Evolutionary conservation across 2,113 vertebrate genomes (phyloP), one percentile per base, ranked within the genome.

Genomic region (Menura novaehollandiae): DNA sequence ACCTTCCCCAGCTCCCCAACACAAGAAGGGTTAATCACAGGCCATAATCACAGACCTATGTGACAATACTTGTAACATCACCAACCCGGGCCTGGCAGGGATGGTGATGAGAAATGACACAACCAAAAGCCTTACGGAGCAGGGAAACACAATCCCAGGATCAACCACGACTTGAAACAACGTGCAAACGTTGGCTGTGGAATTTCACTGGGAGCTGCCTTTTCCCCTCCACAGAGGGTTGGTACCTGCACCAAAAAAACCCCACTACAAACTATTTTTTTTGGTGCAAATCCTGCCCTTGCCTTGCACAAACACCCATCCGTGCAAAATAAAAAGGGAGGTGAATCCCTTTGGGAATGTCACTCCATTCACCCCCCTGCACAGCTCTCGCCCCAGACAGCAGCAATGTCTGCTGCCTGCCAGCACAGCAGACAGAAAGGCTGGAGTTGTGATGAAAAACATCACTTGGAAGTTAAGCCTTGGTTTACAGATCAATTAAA

Each of bases 1-100:
- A 59, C 39, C 81, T 91, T 24, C 80, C 69, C n/a, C 77, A 89
- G 94, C 80, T 74, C 88, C 87, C 83, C 92, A 74, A 23, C 30
- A 21, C 17, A 49, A 37, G 95, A 27, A 86, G 88, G 80, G 94
- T 95, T 94, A 95, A 96, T 80, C 84, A 44, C 46, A 91, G 78
- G 78, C 41, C 43, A 84, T 60, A 73, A 94, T 88, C 46, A 51
- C 85, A 91, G 49, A 79, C 84, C 67, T 41, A 11, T 0, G 2
- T 94, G 92, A 91, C 96, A 97, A 94, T 89, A 85, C 67, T 71
- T 18, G 20, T 77, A 87, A 93, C 64, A 55, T 89, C 91, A 85
- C 28, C 64, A 0, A 4, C 63, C 11, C 2, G 3, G n/a, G 68
- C 5, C 4, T 27, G 37, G 53, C 85, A 66, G 91, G 58, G 83